Base-by-base conservation (phyloP, 2,888 invertebrate species). In the Choristoneura rosaceana region DNA sequence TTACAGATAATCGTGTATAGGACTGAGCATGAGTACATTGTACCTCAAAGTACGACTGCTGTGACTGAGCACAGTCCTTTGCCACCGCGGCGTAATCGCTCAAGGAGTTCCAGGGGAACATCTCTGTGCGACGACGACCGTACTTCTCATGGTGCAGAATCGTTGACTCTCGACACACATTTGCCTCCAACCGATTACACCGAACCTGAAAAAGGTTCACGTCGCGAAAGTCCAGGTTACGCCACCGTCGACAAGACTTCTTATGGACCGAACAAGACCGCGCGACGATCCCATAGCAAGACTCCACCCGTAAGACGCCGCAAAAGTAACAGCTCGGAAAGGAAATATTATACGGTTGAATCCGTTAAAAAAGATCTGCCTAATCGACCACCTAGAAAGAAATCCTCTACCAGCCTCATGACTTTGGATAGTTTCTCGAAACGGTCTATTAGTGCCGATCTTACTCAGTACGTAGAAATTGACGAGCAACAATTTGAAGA, bases 221-320 rank as follows among this genome's bases (percentile, higher is more conserved):
- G 94, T 9, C 93, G 89, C 17, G 94, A 94, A 68, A 94, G 93
- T 75, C 95, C 94, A 33, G 97, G 97, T 7, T 98, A 98, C 79
- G 97, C 97, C 12, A 95, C 96, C 41, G 96, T 98, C 60, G 97
- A 97, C 71, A 97, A 97, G 88, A 94, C 95, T 0, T 90, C 96
- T 41, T 96, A 96, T 33, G 94, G 95, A 59, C 96, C 96, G 0
- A 94, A 95, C 43, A 95, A 96, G 81, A 93, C 94, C 33, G 90
- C 93, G 68, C 93, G 95, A 78, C 94, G 95, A 73, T 93, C 95
- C 12, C 93, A 93, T 76, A 95, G 95, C 69, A 94, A 95, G 71
- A 93, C 93, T n/a, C 93, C 93, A 66, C 94, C 94, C 0, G 84
- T 76, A 0, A 82, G 91, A 52, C 87, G 84, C n/a, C 87, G 92